Evolutionary conservation across 1,140 invertebrate species (phyloP), one percentile per base, ranked within the genome.

Genomic region (Cecropterus lyciades): DNA sequence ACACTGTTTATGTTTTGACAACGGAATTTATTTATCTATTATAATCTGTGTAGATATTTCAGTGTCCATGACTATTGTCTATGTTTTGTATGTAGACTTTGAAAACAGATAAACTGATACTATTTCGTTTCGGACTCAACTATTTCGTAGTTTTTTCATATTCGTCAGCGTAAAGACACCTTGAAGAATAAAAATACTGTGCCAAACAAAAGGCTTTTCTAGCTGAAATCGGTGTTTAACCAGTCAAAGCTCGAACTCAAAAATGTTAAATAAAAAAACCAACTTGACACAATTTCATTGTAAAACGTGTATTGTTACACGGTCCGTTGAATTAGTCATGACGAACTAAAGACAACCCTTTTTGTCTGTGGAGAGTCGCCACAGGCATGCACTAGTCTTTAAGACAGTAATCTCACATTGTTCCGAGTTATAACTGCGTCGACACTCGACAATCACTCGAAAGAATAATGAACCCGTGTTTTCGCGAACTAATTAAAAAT

Each of bases 1-100:
- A 77, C 80, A 77, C 78, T 82, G 86, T 91, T 88, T 87, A 85
- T 91, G 82, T 82, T 87, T 80, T 81, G 75, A 86, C 83, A 88
- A 86, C 81, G 79, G 70, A 73, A 84, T 87, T 84, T 81, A 84
- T 84, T 76, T 80, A 67, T 73, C 74, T 67, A 73, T 60, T 60
- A 60, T 60, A 60, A 60, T 60, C 57, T 60, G 56, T 60, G 42
- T 51, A 33, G 24, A 45, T 1, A 8, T 24, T 56, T 57, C 51
- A 48, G 45, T 48, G 52, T 13, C 46, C 14, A 24, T 56, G 27
- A 24, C 56, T 59, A 51, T 67, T 67, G 55, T 67, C 17, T 67
- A 43, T 59, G 45, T 20, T 55, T 43, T 27, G 42, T 33, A 33
- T 8, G 0, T 33, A 3, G 20, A 33, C 30, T 4, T 33, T 4